Conservation (phyloP, 2,888 invertebrate genomes). For the Dryobotodes eremita region DNA sequence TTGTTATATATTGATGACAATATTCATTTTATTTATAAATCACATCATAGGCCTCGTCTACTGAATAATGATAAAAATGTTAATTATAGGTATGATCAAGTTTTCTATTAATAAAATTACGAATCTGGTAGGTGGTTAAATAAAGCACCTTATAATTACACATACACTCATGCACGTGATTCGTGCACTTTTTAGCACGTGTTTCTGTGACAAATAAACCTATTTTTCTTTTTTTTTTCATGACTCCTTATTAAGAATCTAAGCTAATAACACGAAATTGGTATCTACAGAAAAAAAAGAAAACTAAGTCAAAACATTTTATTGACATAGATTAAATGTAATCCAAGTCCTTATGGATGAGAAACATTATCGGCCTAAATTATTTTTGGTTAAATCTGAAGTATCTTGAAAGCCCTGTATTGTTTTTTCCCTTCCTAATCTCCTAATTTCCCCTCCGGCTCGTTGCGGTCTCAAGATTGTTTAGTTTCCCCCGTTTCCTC, state of each 20-base stretch:
- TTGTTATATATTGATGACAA: conserved; percentile 13
- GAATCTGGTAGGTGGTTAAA: too few relatives aligned
- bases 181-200: too few relatives aligned
- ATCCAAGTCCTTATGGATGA: background rate
- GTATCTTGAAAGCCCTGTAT: conserved; percentile 20
- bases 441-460: conserved; percentile 35
- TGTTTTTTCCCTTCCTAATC: conserved; percentile 26
- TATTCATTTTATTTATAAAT: conserved; percentile 19
- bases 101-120: too few relatives aligned
- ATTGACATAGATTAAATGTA: background rate
- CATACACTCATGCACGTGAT: too few relatives aligned
- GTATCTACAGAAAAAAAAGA: background rate
- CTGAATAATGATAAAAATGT: conserved; percentile 20
- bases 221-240: too few relatives aligned
- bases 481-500: conserved; percentile 5
- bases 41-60: conserved; percentile 43
- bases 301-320: background rate
- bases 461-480: conserved; percentile 27
- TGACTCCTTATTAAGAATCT: background rate
- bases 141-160: conserved; percentile 55
- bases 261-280: background rate
- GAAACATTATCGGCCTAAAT: background rate
- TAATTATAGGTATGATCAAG: conserved; percentile 5
- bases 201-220: too few relatives aligned
- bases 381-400: background rate